A percentile compares a stretch with the other conserved stretches of the same genome.
phyloP scores from a whole-genome alignment of 2,797 vertebrate genomes.

The Triplophysa bombifrons region DNA sequence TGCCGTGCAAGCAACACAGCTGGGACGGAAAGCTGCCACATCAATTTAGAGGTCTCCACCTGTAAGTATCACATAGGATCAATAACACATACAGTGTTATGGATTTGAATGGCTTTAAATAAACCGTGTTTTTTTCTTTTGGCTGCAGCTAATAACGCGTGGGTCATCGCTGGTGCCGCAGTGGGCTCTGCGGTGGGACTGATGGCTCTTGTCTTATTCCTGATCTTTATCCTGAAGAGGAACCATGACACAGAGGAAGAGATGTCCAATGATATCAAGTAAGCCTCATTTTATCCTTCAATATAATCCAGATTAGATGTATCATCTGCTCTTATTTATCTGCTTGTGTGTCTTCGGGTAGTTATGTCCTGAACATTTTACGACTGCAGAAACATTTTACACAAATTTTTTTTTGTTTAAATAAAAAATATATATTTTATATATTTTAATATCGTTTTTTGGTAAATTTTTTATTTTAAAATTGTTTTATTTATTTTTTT shows the following conservation, averaged over 20 bases:
- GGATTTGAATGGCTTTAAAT: neutral
- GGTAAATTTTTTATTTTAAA: too few species aligned
- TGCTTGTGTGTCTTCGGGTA: neutral
- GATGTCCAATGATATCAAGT: constrained; percentile 96
- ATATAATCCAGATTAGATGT: neutral
- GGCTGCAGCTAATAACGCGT: constrained; percentile 76
- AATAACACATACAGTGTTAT: neutral
- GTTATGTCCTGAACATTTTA: neutral
- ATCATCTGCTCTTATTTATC: neutral
- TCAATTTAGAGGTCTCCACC: constrained; percentile 88
- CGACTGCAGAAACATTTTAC: neutral
- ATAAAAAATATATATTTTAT: too few species aligned
- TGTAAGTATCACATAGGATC: constrained; percentile 74
- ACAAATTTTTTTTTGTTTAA: too few species aligned
- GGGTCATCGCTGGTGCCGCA: constrained; percentile 82
- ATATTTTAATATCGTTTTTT: too few species aligned
- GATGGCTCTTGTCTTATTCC: constrained; percentile 76
- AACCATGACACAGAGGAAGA: constrained; percentile 84
- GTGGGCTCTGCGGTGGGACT: constrained; percentile 86
- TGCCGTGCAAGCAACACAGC: constrained; percentile 85
- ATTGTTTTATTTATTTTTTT: too few species aligned
- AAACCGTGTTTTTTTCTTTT: neutral
- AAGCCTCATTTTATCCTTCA: constrained; percentile 60
- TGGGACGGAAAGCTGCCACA: constrained; percentile 84
- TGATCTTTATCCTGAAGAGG: constrained; percentile 80